Percentiles rank a stretch among this genome's conserved stretches.
phyloP scores from a whole-genome alignment of 1,140 invertebrate genomes.

The Probaryconus sp. region DNA sequence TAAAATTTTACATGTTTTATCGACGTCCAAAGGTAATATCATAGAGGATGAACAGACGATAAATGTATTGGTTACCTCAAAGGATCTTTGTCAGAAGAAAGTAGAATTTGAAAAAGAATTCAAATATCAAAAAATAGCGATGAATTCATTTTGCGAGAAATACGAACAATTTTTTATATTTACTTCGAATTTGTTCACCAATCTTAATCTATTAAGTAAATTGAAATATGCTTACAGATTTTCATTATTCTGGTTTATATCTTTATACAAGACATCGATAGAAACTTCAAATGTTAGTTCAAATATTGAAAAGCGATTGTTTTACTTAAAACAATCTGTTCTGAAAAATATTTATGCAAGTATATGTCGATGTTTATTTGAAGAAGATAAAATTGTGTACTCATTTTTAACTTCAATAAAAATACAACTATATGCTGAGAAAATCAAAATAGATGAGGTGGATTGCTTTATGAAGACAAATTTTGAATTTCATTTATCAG shows the following conservation, averaged over 20 bases:
- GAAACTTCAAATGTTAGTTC: slow-evolving; percentile 81
- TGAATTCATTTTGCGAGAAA: slow-evolving; percentile 80
- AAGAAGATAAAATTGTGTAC: slow-evolving; percentile 85
- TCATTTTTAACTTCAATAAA: slow-evolving; percentile 82
- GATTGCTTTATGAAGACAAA: slow-evolving; percentile 81
- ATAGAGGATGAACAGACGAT: slow-evolving; percentile 87
- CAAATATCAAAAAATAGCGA: slow-evolving; percentile 70
- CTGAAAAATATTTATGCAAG: slow-evolving; percentile 83
- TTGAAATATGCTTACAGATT: slow-evolving; percentile 88
- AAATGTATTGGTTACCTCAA: slow-evolving; percentile 82
- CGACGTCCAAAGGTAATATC: slow-evolving; percentile 83
- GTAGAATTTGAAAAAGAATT: slow-evolving; percentile 80
- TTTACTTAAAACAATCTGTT: slow-evolving; percentile 81
- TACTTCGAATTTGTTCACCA: slow-evolving; percentile 83
- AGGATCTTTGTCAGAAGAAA: slow-evolving; percentile 81
- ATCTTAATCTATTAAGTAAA: slow-evolving; percentile 81
- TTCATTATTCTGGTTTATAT: slow-evolving; percentile 83
- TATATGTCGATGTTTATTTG: slow-evolving; percentile 83
- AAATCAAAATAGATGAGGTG: slow-evolving; percentile 80
- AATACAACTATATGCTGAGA: slow-evolving; percentile 74
- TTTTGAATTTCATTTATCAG: slow-evolving; percentile 76
- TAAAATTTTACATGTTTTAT: slow-evolving; percentile 84
- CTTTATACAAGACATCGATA: slow-evolving; percentile 82
- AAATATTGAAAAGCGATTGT: slow-evolving; percentile 78
- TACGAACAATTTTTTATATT: slow-evolving; percentile 83